phyloP scores from a whole-genome alignment of 2,888 invertebrate species.

The Orthonychiurus folsomi region DNA sequence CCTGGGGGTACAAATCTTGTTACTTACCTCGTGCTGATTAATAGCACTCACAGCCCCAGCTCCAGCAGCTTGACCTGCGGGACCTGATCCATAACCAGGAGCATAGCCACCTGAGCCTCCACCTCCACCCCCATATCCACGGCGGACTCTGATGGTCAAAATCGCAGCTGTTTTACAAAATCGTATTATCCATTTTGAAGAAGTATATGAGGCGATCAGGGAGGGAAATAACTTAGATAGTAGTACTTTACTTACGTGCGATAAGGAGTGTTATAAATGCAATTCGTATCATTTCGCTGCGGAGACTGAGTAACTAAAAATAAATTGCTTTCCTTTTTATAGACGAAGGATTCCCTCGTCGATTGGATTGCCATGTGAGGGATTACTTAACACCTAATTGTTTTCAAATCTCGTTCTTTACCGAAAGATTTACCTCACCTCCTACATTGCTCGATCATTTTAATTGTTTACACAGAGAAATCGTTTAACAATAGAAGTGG shows the following conservation, averaged over 20 bases:
- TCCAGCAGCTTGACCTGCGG: conserved; percentile 28
- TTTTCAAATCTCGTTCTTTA: neutral
- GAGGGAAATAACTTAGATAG: neutral
- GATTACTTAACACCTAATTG: neutral
- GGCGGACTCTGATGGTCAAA: conserved; percentile 14
- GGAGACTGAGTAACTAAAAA: neutral
- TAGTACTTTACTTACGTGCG: neutral
- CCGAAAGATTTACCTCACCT: neutral
- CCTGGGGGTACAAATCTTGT: neutral
- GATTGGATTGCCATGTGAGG: too few relatives aligned
- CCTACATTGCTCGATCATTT: neutral
- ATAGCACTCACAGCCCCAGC: conserved; percentile 19
- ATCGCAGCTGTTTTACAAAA: conserved; percentile 5
- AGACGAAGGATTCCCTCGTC: neutral
- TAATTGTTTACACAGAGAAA: neutral
- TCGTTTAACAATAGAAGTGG: neutral
- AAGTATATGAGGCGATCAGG: neutral
- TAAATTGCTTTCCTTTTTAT: neutral
- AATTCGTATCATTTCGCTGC: neutral
- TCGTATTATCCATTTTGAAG: too few relatives aligned
- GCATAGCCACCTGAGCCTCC: conserved; percentile 23
- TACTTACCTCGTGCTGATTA: conserved; percentile 20
- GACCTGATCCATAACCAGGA: conserved; percentile 27
- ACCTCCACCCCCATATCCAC: conserved; percentile 24
- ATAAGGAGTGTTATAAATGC: neutral